Evolutionary conservation across 2,888 invertebrate species (phyloP), one percentile per base, ranked within the genome.

Genomic region (Coenonympha glycerion): DNA sequence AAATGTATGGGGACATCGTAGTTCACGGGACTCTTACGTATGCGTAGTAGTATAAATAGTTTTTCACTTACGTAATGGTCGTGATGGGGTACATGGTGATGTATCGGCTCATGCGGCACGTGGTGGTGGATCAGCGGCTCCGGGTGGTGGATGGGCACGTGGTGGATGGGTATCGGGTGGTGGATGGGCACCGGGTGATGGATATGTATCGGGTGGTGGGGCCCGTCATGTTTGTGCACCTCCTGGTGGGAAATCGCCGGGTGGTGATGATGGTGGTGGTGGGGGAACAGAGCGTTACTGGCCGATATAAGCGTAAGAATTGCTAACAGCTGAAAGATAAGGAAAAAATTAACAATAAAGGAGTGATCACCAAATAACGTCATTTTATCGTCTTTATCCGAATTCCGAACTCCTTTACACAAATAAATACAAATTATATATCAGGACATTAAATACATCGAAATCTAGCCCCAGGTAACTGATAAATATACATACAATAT

Each of bases 211-310:
- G 67, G 68, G 49, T 73, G 72, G 53, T 71, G 68, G 6, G 72
- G 85, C 0, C 85, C 86, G 46, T 77, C 74, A 52, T 82, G 82
- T 55, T 80, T 81, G 54, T 78, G 68, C 52, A 83, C 56, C 57
- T 83, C 76, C 63, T 87, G 87, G 66, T 86, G 86, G 6, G 86
- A 85, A 18, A 85, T 65, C 2, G 85, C 85, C 3, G 73, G 72
- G 60, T 76, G 73, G 52, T 78, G 80, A 28, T 71, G 66, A 34
- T 70, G 71, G 49, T 79, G 79, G 30, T 83, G 83, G 3, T 21
- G 37, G 13, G 39, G 39, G 58, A 79, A 82, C 53, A 85, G 69
- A 5, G 85, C 86, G 57, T 82, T 81, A 61, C 81, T 71, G 54
- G 76, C 70, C 21, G 82, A 71, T 30, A 76, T 66, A 59, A 81